Percentiles rank a stretch among this genome's conserved stretches.
Evolutionary conservation across 1,140 invertebrate species (phyloP).

Genomic region (Pteromalus puparum): DNA sequence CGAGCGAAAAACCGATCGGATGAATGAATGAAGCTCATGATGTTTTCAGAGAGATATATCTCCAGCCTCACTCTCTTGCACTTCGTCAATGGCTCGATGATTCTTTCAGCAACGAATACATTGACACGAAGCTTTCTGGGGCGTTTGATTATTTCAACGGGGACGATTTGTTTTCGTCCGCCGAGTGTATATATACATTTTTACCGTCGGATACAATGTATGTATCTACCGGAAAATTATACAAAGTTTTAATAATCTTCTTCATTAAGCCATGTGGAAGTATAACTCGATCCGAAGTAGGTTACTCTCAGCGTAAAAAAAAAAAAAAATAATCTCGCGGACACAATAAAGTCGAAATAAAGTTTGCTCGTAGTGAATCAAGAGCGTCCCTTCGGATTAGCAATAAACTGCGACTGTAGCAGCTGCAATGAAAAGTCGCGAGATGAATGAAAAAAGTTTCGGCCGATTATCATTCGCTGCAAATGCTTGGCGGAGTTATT

Average conservation of each 20-base stretch:
- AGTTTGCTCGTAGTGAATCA: neutral
- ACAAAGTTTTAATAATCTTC: constrained; percentile 1
- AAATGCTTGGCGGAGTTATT: constrained; percentile 9
- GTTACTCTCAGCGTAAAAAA: too few relatives aligned
- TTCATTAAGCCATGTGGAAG: neutral
- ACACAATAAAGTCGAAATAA: too few relatives aligned
- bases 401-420: neutral
- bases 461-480: neutral
- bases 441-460: constrained; percentile 21
- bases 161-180: neutral
- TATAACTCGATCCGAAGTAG: too few relatives aligned
- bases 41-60: neutral
- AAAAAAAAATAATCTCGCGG: too few relatives aligned
- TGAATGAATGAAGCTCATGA: constrained; percentile 9
- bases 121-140: neutral
- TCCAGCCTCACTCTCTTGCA: neutral
- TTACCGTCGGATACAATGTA: too few relatives aligned
- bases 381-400: neutral
- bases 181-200: neutral
- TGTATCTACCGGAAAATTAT: neutral
- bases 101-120: neutral
- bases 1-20: neutral
- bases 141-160: constrained; percentile 2
- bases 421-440: neutral
- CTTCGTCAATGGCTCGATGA: neutral